Evolutionary conservation across 1,140 invertebrate species (phyloP).

Genomic region (Diorhabda elongata): DNA sequence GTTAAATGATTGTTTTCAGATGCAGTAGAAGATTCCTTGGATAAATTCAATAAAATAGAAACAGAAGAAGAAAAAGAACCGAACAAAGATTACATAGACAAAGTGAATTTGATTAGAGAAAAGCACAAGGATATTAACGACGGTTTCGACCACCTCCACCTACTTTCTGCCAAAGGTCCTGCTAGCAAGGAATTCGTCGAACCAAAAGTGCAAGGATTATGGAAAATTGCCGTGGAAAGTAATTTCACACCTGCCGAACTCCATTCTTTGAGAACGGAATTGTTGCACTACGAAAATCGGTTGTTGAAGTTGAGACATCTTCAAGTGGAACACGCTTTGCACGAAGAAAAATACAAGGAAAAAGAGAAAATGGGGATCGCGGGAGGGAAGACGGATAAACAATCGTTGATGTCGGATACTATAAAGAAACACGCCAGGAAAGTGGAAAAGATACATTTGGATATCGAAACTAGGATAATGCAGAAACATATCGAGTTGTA

Average conservation of each 20-base stretch:
- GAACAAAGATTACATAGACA: slow-evolving; percentile 59
- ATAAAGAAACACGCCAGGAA: slow-evolving; percentile 79
- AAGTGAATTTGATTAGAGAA: slow-evolving; percentile 68
- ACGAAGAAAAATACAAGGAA: slow-evolving; percentile 58
- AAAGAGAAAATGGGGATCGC: slow-evolving; percentile 57
- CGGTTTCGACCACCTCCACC: slow-evolving; percentile 74
- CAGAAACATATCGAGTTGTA: slow-evolving; percentile 70
- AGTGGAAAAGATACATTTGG: slow-evolving; percentile 81
- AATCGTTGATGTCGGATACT: slow-evolving; percentile 62
- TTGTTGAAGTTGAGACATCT: slow-evolving; percentile 78
- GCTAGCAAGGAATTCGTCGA: slow-evolving; percentile 83
- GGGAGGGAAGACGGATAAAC: slow-evolving; percentile 58
- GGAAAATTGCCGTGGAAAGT: slow-evolving; percentile 72
- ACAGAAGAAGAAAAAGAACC: slow-evolving; percentile 62
- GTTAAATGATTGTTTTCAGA: slow-evolving; percentile 39
- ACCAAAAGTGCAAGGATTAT: slow-evolving; percentile 82
- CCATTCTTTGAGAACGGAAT: slow-evolving; percentile 79
- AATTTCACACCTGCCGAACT: slow-evolving; percentile 80
- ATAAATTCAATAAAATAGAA: slow-evolving; percentile 55
- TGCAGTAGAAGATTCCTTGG: slow-evolving; percentile 52
- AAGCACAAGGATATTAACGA: slow-evolving; percentile 75
- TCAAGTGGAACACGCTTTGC: slow-evolving; percentile 69
- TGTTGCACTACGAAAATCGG: slow-evolving; percentile 79
- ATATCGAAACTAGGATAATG: slow-evolving; percentile 74
- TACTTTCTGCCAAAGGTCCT: slow-evolving; percentile 67